A percentile compares a stretch with the other conserved stretches of the same genome.
Evolutionary conservation across 2,797 vertebrate species (phyloP).

Genomic region (Silurus lanzhouensis): DNA sequence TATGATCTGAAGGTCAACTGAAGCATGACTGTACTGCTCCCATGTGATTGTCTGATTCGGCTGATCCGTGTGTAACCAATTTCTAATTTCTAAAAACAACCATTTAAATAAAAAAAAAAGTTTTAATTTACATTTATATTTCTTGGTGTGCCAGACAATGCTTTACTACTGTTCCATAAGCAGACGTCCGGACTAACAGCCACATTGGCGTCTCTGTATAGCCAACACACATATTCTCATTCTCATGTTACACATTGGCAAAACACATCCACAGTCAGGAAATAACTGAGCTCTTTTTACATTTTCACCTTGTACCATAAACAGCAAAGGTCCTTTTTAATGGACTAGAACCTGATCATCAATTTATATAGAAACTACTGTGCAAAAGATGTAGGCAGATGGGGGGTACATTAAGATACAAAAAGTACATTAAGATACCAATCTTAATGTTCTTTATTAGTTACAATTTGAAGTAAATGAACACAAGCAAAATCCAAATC

Average conservation of each 20-base stretch:
- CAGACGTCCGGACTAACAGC: conserved; percentile 22
- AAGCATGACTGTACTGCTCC: not conserved
- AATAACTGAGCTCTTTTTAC: not conserved
- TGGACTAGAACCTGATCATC: not conserved
- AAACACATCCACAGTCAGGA: conserved; percentile 2
- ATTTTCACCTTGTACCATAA: not conserved
- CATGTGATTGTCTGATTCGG: not conserved
- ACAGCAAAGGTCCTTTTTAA: not conserved
- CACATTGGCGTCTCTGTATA: conserved; percentile 11
- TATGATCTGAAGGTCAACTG: not conserved
- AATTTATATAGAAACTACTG: too few relatives aligned
- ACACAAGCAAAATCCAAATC: too few relatives aligned
- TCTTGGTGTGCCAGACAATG: too few relatives aligned
- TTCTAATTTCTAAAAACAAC: too few relatives aligned
- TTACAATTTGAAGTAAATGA: too few relatives aligned
- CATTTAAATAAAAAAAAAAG: not conserved
- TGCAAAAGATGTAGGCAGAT: too few relatives aligned
- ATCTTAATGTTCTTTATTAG: too few relatives aligned
- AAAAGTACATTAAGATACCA: too few relatives aligned
- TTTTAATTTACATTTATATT: not conserved
- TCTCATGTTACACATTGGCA: not conserved
- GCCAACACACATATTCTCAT: conserved; percentile 25
- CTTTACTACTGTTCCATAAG: not conserved
- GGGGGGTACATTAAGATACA: too few relatives aligned
- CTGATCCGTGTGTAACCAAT: not conserved